phyloP scores from a whole-genome alignment of 2,113 vertebrate genomes.

The Alethe diademata region DNA sequence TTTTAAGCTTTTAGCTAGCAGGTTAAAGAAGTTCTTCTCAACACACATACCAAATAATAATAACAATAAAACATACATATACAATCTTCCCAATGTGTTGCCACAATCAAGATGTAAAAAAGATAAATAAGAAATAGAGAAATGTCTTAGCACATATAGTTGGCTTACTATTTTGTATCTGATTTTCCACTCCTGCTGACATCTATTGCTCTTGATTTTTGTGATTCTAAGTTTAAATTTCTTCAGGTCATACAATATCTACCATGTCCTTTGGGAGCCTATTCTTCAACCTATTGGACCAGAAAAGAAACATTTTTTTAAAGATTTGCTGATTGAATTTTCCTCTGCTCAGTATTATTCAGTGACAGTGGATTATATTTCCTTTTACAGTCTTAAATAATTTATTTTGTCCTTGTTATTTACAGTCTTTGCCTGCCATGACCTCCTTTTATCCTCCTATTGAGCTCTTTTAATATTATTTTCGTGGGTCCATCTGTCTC shows the following conservation, averaged over 20 bases:
- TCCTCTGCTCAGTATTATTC: neutral
- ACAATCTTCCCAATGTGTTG: neutral
- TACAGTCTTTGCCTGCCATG: conserved; percentile 2
- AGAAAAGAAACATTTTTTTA: neutral
- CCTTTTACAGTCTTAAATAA: conserved; percentile 14
- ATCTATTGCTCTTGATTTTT: neutral
- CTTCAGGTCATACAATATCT: neutral
- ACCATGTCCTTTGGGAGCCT: neutral
- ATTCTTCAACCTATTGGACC: neutral
- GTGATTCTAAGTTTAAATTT: neutral
- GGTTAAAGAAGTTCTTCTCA: neutral
- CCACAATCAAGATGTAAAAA: neutral
- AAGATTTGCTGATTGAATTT: neutral
- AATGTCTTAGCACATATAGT: neutral
- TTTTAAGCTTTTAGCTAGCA: neutral
- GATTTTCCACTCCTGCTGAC: neutral
- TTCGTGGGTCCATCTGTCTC: conserved; percentile 24
- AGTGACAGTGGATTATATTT: neutral
- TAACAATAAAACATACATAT: neutral
- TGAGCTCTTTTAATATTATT: neutral
- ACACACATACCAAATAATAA: neutral
- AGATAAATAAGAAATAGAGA: neutral
- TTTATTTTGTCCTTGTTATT: conserved; percentile 28
- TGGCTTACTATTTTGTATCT: neutral
- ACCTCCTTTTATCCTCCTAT: neutral